These are phyloP conservation scores for Ylistrum balloti DNA, from an alignment of 1,140 invertebrate species.

Conservation along the genomic window DNA sequence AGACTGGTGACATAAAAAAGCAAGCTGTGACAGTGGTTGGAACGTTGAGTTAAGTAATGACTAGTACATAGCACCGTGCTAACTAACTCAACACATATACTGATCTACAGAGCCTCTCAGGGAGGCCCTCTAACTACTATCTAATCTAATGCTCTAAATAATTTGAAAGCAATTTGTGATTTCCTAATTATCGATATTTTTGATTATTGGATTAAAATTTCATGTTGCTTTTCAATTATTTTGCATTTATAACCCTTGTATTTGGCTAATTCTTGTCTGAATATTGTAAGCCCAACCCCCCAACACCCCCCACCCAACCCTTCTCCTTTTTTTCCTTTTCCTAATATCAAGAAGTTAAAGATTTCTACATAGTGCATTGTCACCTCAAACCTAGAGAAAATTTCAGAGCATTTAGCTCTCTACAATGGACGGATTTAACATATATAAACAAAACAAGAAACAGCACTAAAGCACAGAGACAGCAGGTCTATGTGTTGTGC, in stretches of 20 bases:
- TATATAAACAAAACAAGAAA: background rate
- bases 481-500: background rate
- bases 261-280: too few species aligned
- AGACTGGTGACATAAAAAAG: too few species aligned
- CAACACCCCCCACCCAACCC: too few species aligned
- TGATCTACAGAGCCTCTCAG: background rate
- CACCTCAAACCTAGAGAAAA: background rate
- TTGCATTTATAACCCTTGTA: too few species aligned
- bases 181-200: background rate
- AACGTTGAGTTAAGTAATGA: conserved; percentile 16
- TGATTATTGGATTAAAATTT: background rate
- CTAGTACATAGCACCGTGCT: conserved; percentile 31
- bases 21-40: too few species aligned
- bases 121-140: background rate
- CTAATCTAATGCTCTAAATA: background rate
- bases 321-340: too few species aligned
- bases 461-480: background rate
- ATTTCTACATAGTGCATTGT: background rate
- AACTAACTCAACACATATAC: conserved; percentile 27
- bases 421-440: background rate
- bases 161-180: background rate
- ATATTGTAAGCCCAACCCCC: too few species aligned
- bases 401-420: background rate
- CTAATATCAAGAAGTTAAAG: too few species aligned
- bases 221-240: background rate